Evolutionary conservation across 92 coral and sea anemone species (phyloP).

Genomic region (Bergia sp.): DNA sequence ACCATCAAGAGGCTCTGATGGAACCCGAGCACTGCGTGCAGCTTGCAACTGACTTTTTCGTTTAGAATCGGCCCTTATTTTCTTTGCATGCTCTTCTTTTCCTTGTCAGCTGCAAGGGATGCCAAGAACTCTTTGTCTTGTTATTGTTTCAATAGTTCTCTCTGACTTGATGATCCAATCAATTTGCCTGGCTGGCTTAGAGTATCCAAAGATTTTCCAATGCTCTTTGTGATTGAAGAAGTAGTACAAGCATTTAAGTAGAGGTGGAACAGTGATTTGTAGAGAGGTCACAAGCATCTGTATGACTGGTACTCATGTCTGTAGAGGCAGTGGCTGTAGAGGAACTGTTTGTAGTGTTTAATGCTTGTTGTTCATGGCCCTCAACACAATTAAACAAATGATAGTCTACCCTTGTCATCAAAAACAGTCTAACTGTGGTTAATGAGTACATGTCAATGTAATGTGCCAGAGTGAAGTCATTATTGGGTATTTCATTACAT

Average conservation of each 20-base stretch:
- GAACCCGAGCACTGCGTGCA: constrained; percentile 46
- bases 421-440: constrained; percentile 62
- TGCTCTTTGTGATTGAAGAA: constrained; percentile 34
- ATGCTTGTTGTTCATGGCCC: constrained; percentile 25
- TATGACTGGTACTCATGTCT: constrained; percentile 3
- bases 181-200: constrained; percentile 32
- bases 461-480: constrained; percentile 34
- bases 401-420: constrained; percentile 52
- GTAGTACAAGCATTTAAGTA: constrained; percentile 19
- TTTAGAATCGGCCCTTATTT: constrained; percentile 27
- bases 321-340: constrained; percentile 38
- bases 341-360: constrained; percentile 32
- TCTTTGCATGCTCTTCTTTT: constrained; percentile 45
- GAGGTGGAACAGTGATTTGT: constrained; percentile 38
- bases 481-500: constrained; percentile 35
- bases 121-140: constrained; percentile 51
- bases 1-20: constrained; percentile 39
- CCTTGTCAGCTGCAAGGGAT: constrained; percentile 61
- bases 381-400: constrained; percentile 12
- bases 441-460: constrained; percentile 52
- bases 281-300: constrained; percentile 34
- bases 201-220: constrained; percentile 27
- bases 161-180: constrained; percentile 53
- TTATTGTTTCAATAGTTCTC: constrained; percentile 41
- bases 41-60: constrained; percentile 47